A percentile compares a stretch with the other conserved stretches of the same genome.
phyloP scores from a whole-genome alignment of 2,888 invertebrate species.

The Diogma glabrata region DNA sequence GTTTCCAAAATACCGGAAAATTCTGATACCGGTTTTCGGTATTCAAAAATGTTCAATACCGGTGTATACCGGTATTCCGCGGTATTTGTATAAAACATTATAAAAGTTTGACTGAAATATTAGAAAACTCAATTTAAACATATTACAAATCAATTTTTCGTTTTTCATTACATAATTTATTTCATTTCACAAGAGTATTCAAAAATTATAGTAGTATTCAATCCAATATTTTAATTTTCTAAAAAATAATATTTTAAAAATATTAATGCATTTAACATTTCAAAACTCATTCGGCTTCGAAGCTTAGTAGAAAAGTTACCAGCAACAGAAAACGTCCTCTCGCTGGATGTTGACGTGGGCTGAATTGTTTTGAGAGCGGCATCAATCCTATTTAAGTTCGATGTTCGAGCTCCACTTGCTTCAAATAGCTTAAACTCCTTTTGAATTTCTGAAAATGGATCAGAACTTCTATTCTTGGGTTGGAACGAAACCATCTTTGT shows the following conservation, averaged over 20 bases:
- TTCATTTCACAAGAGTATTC: too few species aligned
- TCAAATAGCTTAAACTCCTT: not conserved
- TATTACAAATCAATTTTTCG: not conserved
- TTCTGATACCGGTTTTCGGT: not conserved
- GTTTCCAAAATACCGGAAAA: too few species aligned
- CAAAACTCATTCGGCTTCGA: not conserved
- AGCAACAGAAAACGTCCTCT: not conserved
- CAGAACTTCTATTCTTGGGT: not conserved
- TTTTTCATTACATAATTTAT: slow-evolving; percentile 1
- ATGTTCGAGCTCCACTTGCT: not conserved
- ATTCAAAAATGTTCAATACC: not conserved
- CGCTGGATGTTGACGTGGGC: not conserved
- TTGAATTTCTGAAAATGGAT: not conserved
- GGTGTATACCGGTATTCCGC: not conserved
- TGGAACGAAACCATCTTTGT: not conserved
- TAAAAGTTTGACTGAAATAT: not conserved
- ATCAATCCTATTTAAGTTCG: not conserved
- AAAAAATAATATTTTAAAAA: too few species aligned
- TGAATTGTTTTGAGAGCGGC: not conserved
- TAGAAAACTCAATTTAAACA: not conserved
- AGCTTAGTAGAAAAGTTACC: not conserved
- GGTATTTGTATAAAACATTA: not conserved
- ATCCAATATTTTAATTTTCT: too few species aligned
- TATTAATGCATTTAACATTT: too few species aligned
- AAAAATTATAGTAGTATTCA: too few species aligned